phyloP scores from a whole-genome alignment of 2,888 invertebrate genomes.

The Leucophenga maculata region DNA sequence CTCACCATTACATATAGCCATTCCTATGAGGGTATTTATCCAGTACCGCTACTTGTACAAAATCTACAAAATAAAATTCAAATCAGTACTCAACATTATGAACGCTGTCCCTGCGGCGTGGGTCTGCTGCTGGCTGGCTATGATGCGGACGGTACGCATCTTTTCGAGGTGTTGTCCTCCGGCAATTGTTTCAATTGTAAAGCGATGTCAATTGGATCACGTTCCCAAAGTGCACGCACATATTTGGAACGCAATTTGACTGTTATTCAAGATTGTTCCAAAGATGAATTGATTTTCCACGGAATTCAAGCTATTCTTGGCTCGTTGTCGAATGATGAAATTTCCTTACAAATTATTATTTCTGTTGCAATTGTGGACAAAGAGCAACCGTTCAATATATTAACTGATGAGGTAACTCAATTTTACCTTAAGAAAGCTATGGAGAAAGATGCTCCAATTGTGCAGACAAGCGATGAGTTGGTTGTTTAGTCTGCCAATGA shows the following conservation, averaged over 20 bases:
- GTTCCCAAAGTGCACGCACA: conserved; percentile 97
- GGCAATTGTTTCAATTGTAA: conserved; percentile 98
- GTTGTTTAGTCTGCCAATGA: conserved; percentile 64
- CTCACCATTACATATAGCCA: conserved; percentile 95
- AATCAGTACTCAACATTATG: conserved; percentile 96
- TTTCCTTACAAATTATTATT: too few relatives aligned
- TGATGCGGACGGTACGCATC: conserved; percentile 95
- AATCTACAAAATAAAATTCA: conserved; percentile 96
- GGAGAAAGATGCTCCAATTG: conserved; percentile 58
- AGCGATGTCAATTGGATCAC: conserved; percentile 98
- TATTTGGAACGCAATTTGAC: conserved; percentile 94
- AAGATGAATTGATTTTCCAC: conserved; percentile 93
- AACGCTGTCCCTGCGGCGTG: conserved; percentile 96
- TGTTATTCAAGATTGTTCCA: conserved; percentile 79
- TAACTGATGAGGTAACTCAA: conserved; percentile 80
- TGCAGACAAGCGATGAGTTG: conserved; percentile 51
- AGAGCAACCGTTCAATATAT: conserved; percentile 83
- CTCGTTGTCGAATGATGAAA: conserved; percentile 95
- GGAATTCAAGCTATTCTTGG: conserved; percentile 94
- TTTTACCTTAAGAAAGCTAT: conserved; percentile 64
- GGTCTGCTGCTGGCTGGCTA: conserved; percentile 97
- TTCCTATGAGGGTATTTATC: conserved; percentile 89
- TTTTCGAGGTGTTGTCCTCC: conserved; percentile 98
- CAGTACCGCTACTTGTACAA: conserved; percentile 87
- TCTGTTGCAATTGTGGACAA: conserved; percentile 93